A percentile compares a stretch with the other conserved stretches of the same genome.
These are phyloP conservation scores for Cynaeus angustus DNA, from an alignment of 2,888 invertebrate genomes.

Conservation along the genomic window DNA sequence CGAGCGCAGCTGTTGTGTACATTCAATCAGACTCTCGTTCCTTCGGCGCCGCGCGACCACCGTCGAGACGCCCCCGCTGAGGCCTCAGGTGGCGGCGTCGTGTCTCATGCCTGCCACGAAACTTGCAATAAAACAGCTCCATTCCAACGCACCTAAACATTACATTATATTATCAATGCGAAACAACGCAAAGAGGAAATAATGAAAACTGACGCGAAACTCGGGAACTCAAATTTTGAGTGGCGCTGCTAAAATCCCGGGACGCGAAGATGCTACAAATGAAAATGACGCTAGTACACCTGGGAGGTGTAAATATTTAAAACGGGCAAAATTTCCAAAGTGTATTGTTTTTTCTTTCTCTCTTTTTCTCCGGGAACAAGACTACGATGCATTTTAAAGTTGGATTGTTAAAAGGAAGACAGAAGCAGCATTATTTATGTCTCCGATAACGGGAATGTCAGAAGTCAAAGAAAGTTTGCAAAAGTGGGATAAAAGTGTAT, in stretches of 20 bases:
- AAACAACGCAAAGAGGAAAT: constrained; percentile 23
- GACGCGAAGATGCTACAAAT: constrained; percentile 10
- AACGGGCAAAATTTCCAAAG: constrained; percentile 10
- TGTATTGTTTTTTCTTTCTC: not conserved
- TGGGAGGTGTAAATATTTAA: constrained; percentile 34
- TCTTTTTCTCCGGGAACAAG: not conserved
- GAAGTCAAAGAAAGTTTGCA: constrained; percentile 22
- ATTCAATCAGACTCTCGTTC: constrained; percentile 57
- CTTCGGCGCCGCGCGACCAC: constrained; percentile 42
- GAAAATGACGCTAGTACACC: constrained; percentile 21
- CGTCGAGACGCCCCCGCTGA: constrained; percentile 50
- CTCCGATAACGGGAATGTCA: constrained; percentile 30
- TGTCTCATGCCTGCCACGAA: constrained; percentile 31
- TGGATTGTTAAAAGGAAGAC: constrained; percentile 32
- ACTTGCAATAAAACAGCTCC: constrained; percentile 21
- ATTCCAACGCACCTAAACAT: constrained; percentile 27
- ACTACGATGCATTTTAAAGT: constrained; percentile 25
- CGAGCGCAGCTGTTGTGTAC: constrained; percentile 58
- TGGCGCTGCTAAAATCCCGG: constrained; percentile 27
- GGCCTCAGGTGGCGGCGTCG: constrained; percentile 53
- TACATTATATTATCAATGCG: constrained; percentile 28
- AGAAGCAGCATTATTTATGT: constrained; percentile 30
- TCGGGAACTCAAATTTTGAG: constrained; percentile 28
- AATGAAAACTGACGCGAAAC: constrained; percentile 34
- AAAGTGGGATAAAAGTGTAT: constrained; percentile 33